Evolutionary conservation across 2,113 vertebrate species (phyloP).

Genomic region (Saccopteryx bilineata): DNA sequence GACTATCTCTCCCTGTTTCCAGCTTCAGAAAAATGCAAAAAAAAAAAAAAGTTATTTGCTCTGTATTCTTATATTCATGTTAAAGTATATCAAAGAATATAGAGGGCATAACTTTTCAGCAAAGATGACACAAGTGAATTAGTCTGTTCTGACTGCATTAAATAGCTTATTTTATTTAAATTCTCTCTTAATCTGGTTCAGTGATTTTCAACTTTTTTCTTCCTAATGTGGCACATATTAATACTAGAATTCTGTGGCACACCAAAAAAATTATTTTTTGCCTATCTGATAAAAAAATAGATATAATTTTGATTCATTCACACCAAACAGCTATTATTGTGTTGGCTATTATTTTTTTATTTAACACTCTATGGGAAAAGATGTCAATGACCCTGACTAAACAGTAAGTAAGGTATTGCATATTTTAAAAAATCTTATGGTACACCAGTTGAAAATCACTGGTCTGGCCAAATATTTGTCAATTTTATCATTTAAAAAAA

Average conservation of each 20-base stretch:
- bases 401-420: not conserved
- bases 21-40: too few relatives aligned
- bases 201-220: not conserved
- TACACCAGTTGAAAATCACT: not conserved
- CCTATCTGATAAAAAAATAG: too few relatives aligned
- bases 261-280: not conserved
- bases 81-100: not conserved
- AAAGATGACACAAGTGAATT: not conserved
- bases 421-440: not conserved
- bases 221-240: not conserved
- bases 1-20: too few relatives aligned
- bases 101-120: not conserved
- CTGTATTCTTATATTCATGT: not conserved
- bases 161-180: not conserved
- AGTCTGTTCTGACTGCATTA: not conserved
- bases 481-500: not conserved
- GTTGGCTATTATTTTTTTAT: too few relatives aligned
- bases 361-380: too few relatives aligned
- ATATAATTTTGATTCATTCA: too few relatives aligned
- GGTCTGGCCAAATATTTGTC: not conserved
- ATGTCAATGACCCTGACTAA: too few relatives aligned
- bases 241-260: not conserved
- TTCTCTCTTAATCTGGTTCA: not conserved
- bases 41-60: conserved; percentile 46
- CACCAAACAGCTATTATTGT: too few relatives aligned